Evolutionary conservation across 2,888 invertebrate species (phyloP), one percentile per base, ranked within the genome.

Genomic region (Frankliniella fusca): DNA sequence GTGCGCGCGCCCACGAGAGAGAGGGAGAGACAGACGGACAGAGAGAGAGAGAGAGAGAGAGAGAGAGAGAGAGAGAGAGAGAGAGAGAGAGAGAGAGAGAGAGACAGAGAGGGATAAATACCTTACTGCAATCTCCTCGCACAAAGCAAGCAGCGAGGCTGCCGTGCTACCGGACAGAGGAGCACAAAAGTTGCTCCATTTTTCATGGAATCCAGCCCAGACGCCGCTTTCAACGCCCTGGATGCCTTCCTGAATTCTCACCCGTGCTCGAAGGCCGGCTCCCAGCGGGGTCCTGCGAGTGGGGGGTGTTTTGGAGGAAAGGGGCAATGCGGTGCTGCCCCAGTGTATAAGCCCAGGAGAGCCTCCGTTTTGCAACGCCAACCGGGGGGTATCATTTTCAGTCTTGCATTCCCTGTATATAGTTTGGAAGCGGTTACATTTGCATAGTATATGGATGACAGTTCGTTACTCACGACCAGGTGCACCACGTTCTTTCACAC

Each of bases 41-140:
- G n/a, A 50, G 50, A 9, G 9, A 15, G 50, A 50, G 15, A 50
- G 50, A 50, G 50, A 50, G 50, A 50, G 50, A 50, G 50, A 50
- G 50, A 50, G 50, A 50, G 50, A 50, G 50, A 50, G 50, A 50
- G 50, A 50, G 50, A 54, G 54, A 54, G 54, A 54, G 54, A 2
- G 54, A 54, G 54, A 54, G 54, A 54, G 54, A 54, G 54, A 54
- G 54, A 54, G 3, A 7, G 54, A 54, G 70, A 70, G 70, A 5
- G 70, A 8, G 23, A 11, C 23, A 38, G 38, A 38, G 38, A 5
- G 70, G 70, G 70, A 70, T 70, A 70, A 70, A 70, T 70, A 70
- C 70, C 70, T 70, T 70, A 70, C 70, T 70, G 70, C 70, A 70
- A 70, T 70, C 70, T 70, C n/a, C n/a, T 23, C 23, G 70, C 70